These are phyloP conservation scores for Allophyes oxyacanthae DNA, from an alignment of 2,888 invertebrate species.

Conservation along the genomic window DNA sequence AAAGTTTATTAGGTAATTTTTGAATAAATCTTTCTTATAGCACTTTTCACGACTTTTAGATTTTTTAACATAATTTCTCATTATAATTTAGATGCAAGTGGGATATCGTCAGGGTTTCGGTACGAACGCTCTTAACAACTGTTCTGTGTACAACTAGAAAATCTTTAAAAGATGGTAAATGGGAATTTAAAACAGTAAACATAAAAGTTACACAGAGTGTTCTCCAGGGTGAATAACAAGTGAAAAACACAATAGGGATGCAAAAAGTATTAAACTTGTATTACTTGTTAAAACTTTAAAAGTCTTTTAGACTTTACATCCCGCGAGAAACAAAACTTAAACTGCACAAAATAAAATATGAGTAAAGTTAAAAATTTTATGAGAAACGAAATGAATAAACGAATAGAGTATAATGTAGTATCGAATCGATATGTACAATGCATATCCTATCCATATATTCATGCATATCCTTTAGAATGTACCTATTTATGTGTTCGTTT, in stretches of 20 bases:
- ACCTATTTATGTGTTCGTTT: too few relatives aligned
- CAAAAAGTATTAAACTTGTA: conserved; percentile 15
- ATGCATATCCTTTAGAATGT: too few relatives aligned
- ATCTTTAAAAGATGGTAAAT: conserved; percentile 2
- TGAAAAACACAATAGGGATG: conserved; percentile 11
- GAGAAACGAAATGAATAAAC: not conserved
- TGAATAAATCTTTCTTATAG: too few relatives aligned
- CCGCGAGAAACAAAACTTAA: conserved; percentile 27
- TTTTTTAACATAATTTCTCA: too few relatives aligned
- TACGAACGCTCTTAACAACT: too few relatives aligned
- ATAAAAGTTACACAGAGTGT: conserved; percentile 10
- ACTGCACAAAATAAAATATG: conserved; percentile 17
- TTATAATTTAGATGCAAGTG: too few relatives aligned
- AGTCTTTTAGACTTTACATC: conserved; percentile 24
- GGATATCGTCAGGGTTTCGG: too few relatives aligned
- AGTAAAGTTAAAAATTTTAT: conserved; percentile 27
- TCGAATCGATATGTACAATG: too few relatives aligned
- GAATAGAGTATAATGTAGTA: not conserved
- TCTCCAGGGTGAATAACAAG: conserved; percentile 7
- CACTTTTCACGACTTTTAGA: too few relatives aligned
- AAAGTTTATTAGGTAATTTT: too few relatives aligned
- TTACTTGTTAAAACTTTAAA: conserved; percentile 24
- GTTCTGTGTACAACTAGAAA: not conserved
- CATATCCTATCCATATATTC: too few relatives aligned
- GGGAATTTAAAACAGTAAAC: conserved; percentile 20